Percentiles rank a stretch among this genome's conserved stretches.
Conservation (phyloP, 92 coral and sea anemone species). For the Hydrozoanthus gracilis region DNA sequence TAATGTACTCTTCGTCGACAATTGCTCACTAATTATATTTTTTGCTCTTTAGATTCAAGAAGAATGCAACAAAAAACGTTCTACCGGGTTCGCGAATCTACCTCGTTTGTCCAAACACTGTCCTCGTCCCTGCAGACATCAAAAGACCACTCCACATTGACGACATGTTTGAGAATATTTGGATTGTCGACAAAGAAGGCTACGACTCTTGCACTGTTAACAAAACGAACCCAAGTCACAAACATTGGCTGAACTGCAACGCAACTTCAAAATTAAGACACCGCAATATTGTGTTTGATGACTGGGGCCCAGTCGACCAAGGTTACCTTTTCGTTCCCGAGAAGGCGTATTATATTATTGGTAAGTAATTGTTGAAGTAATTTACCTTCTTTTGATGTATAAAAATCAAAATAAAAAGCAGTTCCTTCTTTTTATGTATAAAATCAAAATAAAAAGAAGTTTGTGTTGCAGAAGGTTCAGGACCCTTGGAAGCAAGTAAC, state of each 20-base stretch:
- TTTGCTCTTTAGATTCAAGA: slow-evolving; percentile 12
- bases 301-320: slow-evolving; percentile 45
- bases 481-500: too few relatives aligned
- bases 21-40: neutral
- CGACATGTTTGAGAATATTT: slow-evolving; percentile 39
- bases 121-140: slow-evolving; percentile 38
- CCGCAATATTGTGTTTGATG: slow-evolving; percentile 35
- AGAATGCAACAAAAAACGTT: slow-evolving; percentile 29
- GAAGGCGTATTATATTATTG: slow-evolving; percentile 33
- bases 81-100: slow-evolving; percentile 41
- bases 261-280: slow-evolving; percentile 28
- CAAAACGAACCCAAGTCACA: slow-evolving; percentile 27
- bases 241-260: slow-evolving; percentile 46
- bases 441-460: too few relatives aligned
- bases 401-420: neutral
- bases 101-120: slow-evolving; percentile 42
- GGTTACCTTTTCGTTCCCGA: slow-evolving; percentile 30
- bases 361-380: neutral
- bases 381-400: neutral
- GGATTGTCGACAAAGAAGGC: slow-evolving; percentile 41
- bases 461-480: too few relatives aligned
- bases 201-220: slow-evolving; percentile 37
- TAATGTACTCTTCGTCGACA: too few relatives aligned
- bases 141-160: slow-evolving; percentile 32
- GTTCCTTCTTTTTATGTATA: too few relatives aligned